phyloP scores from a whole-genome alignment of 2,888 invertebrate species.

The Hymenopus coronatus region DNA sequence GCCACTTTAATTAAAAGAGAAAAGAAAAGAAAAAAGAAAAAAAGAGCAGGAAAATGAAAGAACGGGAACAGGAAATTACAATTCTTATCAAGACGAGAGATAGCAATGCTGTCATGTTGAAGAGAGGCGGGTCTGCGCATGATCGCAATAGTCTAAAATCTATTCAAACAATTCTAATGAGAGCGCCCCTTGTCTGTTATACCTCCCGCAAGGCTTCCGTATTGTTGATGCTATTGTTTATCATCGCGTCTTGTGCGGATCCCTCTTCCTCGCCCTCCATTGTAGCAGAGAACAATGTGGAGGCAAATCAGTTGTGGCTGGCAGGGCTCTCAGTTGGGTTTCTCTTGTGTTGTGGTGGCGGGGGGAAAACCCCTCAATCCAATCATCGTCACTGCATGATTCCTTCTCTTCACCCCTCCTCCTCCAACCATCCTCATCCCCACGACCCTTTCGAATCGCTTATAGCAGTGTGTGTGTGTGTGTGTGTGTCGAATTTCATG shows the following conservation, averaged over 20 bases:
- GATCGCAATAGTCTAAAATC: slow-evolving; percentile 1
- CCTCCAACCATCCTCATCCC: neutral
- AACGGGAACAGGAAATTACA: slow-evolving; percentile 12
- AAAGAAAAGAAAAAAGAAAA: neutral
- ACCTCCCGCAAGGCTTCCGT: neutral
- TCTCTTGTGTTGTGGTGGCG: neutral
- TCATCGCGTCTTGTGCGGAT: neutral
- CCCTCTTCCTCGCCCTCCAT: neutral
- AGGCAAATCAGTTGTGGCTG: neutral
- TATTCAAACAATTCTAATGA: slow-evolving; percentile 5
- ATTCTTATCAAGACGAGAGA: neutral
- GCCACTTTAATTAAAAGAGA: neutral
- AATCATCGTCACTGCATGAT: slow-evolving; percentile 20
- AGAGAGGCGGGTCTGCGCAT: neutral
- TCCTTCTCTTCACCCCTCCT: neutral
- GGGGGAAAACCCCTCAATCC: slow-evolving; percentile 7
- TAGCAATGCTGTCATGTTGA: neutral
- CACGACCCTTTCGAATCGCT: neutral
- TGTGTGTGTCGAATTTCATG: neutral
- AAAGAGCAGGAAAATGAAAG: neutral
- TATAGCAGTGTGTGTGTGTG: neutral
- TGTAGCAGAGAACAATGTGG: neutral
- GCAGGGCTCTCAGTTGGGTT: slow-evolving; percentile 2
- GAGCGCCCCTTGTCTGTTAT: neutral
- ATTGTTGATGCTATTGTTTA: slow-evolving; percentile 19